These are phyloP conservation scores for Bombyx mandarina DNA, from an alignment of 1,140 invertebrate species.

Conservation along the genomic window DNA sequence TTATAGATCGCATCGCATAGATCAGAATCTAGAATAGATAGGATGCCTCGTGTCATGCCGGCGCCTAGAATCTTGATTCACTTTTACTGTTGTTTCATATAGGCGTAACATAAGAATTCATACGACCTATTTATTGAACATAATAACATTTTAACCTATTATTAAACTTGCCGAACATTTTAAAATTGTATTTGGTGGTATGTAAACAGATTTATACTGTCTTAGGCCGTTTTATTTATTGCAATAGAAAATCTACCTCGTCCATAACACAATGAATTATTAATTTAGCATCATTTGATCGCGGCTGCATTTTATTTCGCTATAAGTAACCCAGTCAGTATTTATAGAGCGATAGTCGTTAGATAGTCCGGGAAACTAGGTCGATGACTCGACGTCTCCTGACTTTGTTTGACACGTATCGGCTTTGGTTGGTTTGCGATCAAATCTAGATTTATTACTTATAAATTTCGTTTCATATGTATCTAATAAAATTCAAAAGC, in stretches of 20 bases:
- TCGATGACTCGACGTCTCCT: slow-evolving; percentile 46
- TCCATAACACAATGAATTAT: slow-evolving; percentile 43
- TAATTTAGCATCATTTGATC: slow-evolving; percentile 55
- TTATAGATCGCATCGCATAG: neutral
- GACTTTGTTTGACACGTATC: slow-evolving; percentile 23
- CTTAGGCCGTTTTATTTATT: slow-evolving; percentile 24
- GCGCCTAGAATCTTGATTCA: neutral
- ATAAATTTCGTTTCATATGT: too few species aligned
- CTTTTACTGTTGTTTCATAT: neutral
- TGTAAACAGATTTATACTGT: neutral
- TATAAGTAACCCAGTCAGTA: slow-evolving; percentile 28
- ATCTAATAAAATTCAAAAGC: too few species aligned
- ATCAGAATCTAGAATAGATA: neutral
- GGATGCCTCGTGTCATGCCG: neutral
- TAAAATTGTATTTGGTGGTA: slow-evolving; percentile 3
- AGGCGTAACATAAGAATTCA: slow-evolving; percentile 3
- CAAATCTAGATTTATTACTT: neutral
- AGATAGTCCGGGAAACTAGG: slow-evolving; percentile 52
- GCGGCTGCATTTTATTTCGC: slow-evolving; percentile 54
- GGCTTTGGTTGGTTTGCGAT: slow-evolving; percentile 1
- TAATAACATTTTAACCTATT: slow-evolving; percentile 14
- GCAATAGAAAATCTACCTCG: slow-evolving; percentile 36
- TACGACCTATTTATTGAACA: slow-evolving; percentile 10
- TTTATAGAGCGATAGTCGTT: slow-evolving; percentile 55
- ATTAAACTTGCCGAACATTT: neutral